Base-by-base conservation (phyloP, 2,888 invertebrate genomes). In the Oscheius sp. region DNA sequence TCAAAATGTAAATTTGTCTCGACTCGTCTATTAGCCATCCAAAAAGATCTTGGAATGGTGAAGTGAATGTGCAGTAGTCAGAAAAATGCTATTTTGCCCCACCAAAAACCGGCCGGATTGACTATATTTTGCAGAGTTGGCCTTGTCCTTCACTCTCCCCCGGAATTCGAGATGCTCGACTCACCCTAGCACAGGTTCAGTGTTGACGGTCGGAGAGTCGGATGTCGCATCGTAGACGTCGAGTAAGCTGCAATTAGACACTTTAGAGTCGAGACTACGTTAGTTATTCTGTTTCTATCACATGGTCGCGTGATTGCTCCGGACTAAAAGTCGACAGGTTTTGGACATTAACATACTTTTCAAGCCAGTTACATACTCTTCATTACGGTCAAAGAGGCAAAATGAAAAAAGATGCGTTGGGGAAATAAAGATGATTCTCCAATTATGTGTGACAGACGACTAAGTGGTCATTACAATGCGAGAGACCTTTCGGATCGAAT, bases 161-260 rank as follows among this genome's bases (percentile, higher is more conserved):
- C 11, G 58, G 58, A 33, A 58, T 4, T 53, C 13, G 53, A 53
- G 10, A 29, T 7, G 4, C 5, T 4, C 2, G 32, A 58, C 58
- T 63, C 21, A 63, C 63, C 63, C 63, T 21, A 63, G 35, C n/a
- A 60, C 48, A 21, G 63, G 48, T 42, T 63, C 63, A 42, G 63
- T 47, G 29, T 68, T 32, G 29, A n/a, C 55, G 29, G 5, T 51
- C 35, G 66, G 53, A 53, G 68, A 53, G 42, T 53, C 68, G 42
- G 55, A 68, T 53, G 68, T 53, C 42, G 68, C 53, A 32, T 51
- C 68, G 68, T 51, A 51, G 53, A 32, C 53, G 68, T 13, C 55
- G 55, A 68, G 68, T 13, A 68, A 53, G 55, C 68, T 68, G 68
- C 53, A 68, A 68, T 53, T 53, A 68, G 55, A 68, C 9, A 68